Evolutionary conservation across 2,888 invertebrate species (phyloP), one percentile per base, ranked within the genome.

Genomic region (Drosophila emarginata): DNA sequence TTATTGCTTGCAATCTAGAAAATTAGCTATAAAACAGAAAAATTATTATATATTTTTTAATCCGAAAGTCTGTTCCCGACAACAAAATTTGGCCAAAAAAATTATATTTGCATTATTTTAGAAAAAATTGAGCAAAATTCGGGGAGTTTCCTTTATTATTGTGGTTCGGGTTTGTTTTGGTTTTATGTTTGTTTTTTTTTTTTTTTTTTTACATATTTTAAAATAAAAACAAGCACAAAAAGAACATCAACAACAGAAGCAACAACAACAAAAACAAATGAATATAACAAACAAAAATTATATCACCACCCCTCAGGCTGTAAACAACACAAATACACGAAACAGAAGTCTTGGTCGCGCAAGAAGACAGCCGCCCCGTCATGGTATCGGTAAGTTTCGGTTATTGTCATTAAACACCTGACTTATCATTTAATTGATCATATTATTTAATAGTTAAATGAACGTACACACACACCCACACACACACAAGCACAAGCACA

Each of bases 331-430:
- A 91, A 92, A 92, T 82, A 92, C 92, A 91, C 90, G 92, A 83
- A 92, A 92, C 89, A 91, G 92, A 91, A 92, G 92, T 91, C 92
- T 92, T 91, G 92, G 92, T 91, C 91, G 92, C 85, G 89, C 91
- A 87, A 92, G 92, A 90, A 92, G 92, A 90, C 92, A 92, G 92
- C 92, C 92, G 92, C 92, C 92, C 92, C 92, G 92, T 90, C 92
- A 92, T 91, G 92, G 92, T 88, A 92, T 92, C 88, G 92, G 92
- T 92, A 91, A 92, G 92, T 92, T 72, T 71, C 62, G 39, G 62
- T 77, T 73, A 18, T 45, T 45, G 4, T 45, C 45, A 15, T 21
- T 45, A 6, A 6, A 39, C 39, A 40, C 67, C 32, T 21, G 73
- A 21, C 32, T 61, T 64, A 15, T 15, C 1, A 51, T 32, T 39